A percentile compares a stretch with the other conserved stretches of the same genome.
Conservation (phyloP, 1,140 invertebrate genomes). For the Harpegnathos saltator region DNA sequence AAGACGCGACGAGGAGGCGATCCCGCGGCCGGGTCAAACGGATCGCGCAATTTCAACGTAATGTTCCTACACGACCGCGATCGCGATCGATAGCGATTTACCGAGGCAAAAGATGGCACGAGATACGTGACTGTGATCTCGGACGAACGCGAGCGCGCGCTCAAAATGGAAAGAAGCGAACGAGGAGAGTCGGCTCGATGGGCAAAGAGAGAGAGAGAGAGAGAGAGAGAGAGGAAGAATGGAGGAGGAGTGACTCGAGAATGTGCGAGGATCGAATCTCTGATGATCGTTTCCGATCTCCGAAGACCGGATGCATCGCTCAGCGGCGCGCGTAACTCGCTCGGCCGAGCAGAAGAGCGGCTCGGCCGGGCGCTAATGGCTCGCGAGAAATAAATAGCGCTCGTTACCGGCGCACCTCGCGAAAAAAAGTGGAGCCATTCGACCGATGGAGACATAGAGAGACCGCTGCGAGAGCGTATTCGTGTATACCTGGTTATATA, state of each 20-base stretch:
- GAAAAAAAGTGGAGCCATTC: conserved; percentile 54
- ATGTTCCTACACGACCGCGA: conserved; percentile 69
- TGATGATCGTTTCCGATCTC: conserved; percentile 61
- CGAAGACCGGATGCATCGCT: conserved; percentile 61
- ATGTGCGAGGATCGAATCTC: conserved; percentile 51
- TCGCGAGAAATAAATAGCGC: conserved; percentile 66
- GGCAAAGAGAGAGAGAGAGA: neutral
- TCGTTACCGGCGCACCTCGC: neutral
- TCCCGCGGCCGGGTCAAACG: conserved; percentile 72
- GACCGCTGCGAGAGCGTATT: conserved; percentile 24
- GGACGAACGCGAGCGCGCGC: conserved; percentile 7
- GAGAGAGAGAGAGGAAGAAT: no score
- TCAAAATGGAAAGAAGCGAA: neutral
- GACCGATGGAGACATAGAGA: conserved; percentile 63
- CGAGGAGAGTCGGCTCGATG: conserved; percentile 14
- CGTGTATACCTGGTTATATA: neutral
- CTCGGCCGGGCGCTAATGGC: conserved; percentile 63
- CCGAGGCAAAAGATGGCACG: conserved; percentile 60
- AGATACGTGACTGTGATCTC: conserved; percentile 71
- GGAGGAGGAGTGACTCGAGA: conserved; percentile 10
- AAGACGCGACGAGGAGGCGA: conserved; percentile 61
- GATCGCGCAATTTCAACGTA: conserved; percentile 77
- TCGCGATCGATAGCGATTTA: conserved; percentile 72
- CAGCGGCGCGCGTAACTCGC: conserved; percentile 53
- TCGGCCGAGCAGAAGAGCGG: conserved; percentile 45